Base-by-base conservation (phyloP, 1,140 invertebrate species). In the Drosophila ficusphila region DNA sequence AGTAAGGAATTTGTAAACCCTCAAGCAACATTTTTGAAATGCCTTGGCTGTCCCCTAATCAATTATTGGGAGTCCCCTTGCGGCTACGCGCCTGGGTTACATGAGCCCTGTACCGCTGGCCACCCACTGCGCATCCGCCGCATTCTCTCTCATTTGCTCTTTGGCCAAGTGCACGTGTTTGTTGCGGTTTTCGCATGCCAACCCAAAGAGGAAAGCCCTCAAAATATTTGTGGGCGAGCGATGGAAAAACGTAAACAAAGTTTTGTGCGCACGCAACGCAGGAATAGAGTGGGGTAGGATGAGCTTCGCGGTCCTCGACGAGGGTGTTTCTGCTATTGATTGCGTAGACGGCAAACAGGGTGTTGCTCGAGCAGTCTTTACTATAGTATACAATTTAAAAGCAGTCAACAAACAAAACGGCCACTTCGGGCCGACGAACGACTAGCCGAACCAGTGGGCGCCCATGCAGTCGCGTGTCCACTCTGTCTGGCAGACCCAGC, bases 391-490 rank as follows among this genome's bases (percentile, higher is more conserved):
- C 27, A 82, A 60, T 70, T 82, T 72, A 41, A 58, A 67, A 73
- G 47, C 48, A 73, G 57, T 65, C 61, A 86, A 81, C 57, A 65
- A 68, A 57, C 21, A 60, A 57, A 49, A 57, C 33, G 27, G 18
- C 23, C 25, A 41, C 7, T 39, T 52, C 25, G 38, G 23, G 14
- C 16, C 11, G 18, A 16, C 7, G n/a, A 23, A 12, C 25, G 21
- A 29, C 74, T 93, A 97, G 52, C 95, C 96, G 91, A 98, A 98
- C 97, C 97, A 98, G 91, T 98, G 96, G 85, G 94, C 95, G 4
- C 95, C 96, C 95, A 97, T 97, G 89, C 97, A 98, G 7, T 96
- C 95, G 77, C 96, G 93, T 1, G 95, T 96, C 97, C 97, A 98
- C 73, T 94, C 93, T 1, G 94, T 95, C 91, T 97, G 96, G 90